A percentile compares a stretch with the other conserved stretches of the same genome.
phyloP scores from a whole-genome alignment of 1,140 invertebrate genomes.

The Oscheius sp. region DNA sequence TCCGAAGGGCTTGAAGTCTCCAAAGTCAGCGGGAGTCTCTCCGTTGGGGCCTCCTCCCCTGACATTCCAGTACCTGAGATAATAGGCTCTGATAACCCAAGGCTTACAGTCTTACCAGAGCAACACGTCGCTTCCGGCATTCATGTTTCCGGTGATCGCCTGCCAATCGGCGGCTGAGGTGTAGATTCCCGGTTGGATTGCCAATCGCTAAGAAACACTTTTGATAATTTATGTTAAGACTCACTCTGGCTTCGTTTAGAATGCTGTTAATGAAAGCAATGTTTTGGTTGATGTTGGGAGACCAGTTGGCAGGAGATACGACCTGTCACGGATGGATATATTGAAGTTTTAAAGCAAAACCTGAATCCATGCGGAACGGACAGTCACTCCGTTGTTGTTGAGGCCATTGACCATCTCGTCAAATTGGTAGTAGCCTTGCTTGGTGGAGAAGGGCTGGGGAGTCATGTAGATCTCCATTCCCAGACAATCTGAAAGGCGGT shows the following conservation, averaged over 20 bases:
- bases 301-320: conserved; percentile 32
- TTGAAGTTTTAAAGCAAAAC: conserved; percentile 1
- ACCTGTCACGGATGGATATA: neutral
- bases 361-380: conserved; percentile 33
- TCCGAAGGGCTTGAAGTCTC: conserved; percentile 18
- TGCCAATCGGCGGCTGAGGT: conserved; percentile 20
- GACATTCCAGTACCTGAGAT: conserved; percentile 18
- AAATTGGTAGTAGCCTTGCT: conserved; percentile 38
- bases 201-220: conserved; percentile 15
- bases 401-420: conserved; percentile 27
- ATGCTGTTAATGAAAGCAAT: conserved; percentile 33
- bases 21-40: conserved; percentile 18
- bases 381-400: conserved; percentile 14
- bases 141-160: conserved; percentile 7
- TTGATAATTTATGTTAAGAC: neutral
- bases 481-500: conserved; percentile 11
- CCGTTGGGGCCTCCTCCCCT: conserved; percentile 17
- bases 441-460: conserved; percentile 23
- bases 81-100: neutral
- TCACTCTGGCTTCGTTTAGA: conserved; percentile 26
- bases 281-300: conserved; percentile 5
- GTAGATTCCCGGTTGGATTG: conserved; percentile 23
- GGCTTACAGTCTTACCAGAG: no score
- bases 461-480: conserved; percentile 39
- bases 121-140: conserved; percentile 8